Percentiles rank a stretch among this genome's conserved stretches.
phyloP scores from a whole-genome alignment of 2,888 invertebrate species.

The Leucoptera coffeella region DNA sequence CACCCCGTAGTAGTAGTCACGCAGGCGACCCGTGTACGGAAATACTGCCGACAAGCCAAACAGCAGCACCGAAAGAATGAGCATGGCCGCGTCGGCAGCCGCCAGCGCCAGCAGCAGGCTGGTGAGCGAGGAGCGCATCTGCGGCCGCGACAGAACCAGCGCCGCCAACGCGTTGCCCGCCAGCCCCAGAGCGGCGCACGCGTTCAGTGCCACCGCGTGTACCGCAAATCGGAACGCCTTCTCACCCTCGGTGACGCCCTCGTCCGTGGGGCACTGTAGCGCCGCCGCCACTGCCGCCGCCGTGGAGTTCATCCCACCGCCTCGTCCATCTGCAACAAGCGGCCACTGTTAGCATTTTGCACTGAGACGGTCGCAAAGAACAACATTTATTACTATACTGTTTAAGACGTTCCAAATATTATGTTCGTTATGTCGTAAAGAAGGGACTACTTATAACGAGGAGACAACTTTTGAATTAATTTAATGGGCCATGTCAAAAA shows the following conservation, averaged over 20 bases:
- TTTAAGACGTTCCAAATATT: too few species aligned
- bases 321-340: too few species aligned
- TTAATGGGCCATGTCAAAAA: too few species aligned
- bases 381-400: too few species aligned
- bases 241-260: slow-evolving; percentile 31
- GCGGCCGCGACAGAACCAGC: slow-evolving; percentile 84
- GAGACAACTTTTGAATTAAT: too few species aligned
- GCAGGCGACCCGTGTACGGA: slow-evolving; percentile 72
- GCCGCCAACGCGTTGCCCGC: slow-evolving; percentile 87
- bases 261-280: slow-evolving; percentile 34
- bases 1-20: slow-evolving; percentile 70
- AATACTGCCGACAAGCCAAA: slow-evolving; percentile 85
- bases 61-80: slow-evolving; percentile 77
- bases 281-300: too few species aligned
- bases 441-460: too few species aligned
- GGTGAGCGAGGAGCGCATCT: slow-evolving; percentile 95
- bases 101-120: slow-evolving; percentile 90
- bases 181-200: slow-evolving; percentile 76
- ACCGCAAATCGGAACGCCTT: slow-evolving; percentile 72
- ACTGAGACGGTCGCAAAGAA: too few species aligned
- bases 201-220: slow-evolving; percentile 75
- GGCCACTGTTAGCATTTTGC: too few species aligned
- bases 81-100: slow-evolving; percentile 86
- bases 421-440: too few species aligned
- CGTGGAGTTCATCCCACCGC: too few species aligned